Percentiles rank a stretch among this genome's conserved stretches.
These are phyloP conservation scores for Pavo muticus DNA, from an alignment of 2,113 vertebrate genomes.

Conservation along the genomic window DNA sequence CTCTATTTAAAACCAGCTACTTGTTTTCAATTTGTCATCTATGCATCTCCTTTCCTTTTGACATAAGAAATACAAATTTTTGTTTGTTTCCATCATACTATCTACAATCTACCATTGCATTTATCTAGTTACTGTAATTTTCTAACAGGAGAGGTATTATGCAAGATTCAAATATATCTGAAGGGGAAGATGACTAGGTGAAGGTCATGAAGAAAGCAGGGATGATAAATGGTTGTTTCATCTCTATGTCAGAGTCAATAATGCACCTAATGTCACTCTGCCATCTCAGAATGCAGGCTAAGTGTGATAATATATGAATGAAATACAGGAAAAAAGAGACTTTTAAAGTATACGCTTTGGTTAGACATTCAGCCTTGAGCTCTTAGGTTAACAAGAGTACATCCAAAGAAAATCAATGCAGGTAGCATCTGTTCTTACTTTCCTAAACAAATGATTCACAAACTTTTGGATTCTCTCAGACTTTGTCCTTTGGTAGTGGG, in stretches of 20 bases:
- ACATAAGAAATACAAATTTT: background rate
- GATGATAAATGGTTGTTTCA: background rate
- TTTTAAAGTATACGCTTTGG: background rate
- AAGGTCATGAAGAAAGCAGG: constrained; percentile 2
- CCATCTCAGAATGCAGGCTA: background rate
- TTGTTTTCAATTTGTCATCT: background rate
- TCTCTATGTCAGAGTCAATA: background rate
- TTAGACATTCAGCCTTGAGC: background rate
- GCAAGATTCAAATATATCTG: background rate
- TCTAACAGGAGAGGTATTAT: background rate
- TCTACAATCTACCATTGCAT: background rate
- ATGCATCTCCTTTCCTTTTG: background rate
- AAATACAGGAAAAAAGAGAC: background rate
- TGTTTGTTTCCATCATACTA: background rate
- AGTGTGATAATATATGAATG: fast-evolving
- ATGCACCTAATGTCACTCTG: background rate
- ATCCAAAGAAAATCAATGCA: background rate
- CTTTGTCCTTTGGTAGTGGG: background rate
- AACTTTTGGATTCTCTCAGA: background rate
- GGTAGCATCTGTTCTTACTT: background rate
- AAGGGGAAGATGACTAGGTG: background rate
- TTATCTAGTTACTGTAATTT: background rate
- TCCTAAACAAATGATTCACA: background rate
- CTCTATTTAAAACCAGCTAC: background rate
- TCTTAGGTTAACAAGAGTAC: background rate